A percentile compares a stretch with the other conserved stretches of the same genome.
Conservation (phyloP, 2,888 invertebrate genomes). For the Volucella inanis region DNA sequence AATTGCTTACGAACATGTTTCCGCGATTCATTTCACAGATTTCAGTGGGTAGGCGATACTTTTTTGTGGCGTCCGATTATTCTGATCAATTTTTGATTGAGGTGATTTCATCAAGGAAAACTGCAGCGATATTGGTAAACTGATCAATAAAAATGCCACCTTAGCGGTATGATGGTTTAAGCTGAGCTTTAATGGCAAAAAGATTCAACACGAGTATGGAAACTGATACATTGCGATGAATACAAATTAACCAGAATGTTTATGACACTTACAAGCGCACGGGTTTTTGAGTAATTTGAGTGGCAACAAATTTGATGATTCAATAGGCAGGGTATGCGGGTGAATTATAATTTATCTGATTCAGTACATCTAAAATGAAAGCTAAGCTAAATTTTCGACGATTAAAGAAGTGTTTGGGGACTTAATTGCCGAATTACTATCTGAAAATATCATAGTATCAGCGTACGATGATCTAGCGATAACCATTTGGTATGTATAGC, state of each 20-base stretch:
- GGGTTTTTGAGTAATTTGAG: slow-evolving; percentile 40
- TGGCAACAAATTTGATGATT: slow-evolving; percentile 38
- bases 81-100: background rate
- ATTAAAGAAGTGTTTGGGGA: slow-evolving; percentile 15
- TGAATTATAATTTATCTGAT: slow-evolving; percentile 21
- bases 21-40: background rate
- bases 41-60: background rate
- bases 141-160: slow-evolving; percentile 29
- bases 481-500: too few relatives aligned
- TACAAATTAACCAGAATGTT: slow-evolving; percentile 45
- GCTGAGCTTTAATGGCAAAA: background rate
- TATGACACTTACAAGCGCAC: slow-evolving; percentile 13
- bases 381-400: background rate
- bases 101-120: slow-evolving; percentile 33
- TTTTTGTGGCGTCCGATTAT: background rate
- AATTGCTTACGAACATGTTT: slow-evolving; percentile 7
- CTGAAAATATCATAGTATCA: too few relatives aligned
- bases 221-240: slow-evolving; percentile 28
- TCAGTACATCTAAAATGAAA: slow-evolving; percentile 6
- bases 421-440: too few relatives aligned
- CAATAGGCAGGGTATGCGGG: slow-evolving; percentile 35
- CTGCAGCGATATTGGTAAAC: slow-evolving; percentile 15
- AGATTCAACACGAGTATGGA: background rate
- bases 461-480: too few relatives aligned
- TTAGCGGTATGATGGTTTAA: slow-evolving; percentile 17